Conservation (phyloP, 2,113 vertebrate genomes). For the Tragelaphus scriptus region DNA sequence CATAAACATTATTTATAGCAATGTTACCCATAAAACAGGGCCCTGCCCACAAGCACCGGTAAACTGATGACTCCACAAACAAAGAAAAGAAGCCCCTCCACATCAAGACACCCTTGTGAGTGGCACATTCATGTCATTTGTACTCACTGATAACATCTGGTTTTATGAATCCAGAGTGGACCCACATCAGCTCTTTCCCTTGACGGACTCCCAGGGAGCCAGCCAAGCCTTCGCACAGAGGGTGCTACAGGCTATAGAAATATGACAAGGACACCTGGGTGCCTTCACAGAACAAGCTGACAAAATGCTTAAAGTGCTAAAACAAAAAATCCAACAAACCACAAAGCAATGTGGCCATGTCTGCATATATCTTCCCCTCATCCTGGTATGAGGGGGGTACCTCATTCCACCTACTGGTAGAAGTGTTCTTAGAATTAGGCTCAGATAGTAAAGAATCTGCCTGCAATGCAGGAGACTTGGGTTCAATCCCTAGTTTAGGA, state of each 20-base stretch:
- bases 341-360: background rate
- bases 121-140: background rate
- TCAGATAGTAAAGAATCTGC: background rate
- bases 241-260: background rate
- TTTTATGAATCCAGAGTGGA: background rate
- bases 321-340: background rate
- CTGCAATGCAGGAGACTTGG: background rate
- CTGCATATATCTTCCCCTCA: background rate
- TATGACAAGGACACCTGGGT: background rate
- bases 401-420: background rate
- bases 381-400: background rate
- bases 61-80: background rate
- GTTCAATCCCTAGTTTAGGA: background rate
- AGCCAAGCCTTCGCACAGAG: background rate
- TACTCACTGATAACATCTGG: background rate
- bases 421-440: background rate
- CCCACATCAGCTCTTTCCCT: background rate
- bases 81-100: background rate
- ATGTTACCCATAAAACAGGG: background rate
- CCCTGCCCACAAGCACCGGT: background rate
- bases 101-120: background rate
- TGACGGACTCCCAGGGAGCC: background rate
- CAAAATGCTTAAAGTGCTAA: background rate
- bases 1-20: background rate
- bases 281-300: background rate